Evolutionary conservation across 53 echinoderm and acorn worm genomes (phyloP), one percentile per base, ranked within the genome.

Genomic region (Patiria pectinifera): DNA sequence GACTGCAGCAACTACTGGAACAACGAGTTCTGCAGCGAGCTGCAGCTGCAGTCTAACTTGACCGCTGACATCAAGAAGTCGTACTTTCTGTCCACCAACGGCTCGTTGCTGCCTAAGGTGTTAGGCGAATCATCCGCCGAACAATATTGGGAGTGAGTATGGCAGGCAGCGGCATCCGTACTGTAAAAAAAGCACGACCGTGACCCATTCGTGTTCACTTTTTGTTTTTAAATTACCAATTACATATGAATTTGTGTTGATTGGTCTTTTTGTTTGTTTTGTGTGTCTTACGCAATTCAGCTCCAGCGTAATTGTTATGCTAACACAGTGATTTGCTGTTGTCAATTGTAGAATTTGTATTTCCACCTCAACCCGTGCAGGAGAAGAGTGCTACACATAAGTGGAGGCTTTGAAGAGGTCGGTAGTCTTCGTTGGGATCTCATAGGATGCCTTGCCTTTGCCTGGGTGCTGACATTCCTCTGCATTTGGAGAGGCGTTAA

Each of bases 401-500:
- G 95, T 86, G 74, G 80, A 35, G 96, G 96, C 13, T 95, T 96
- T 21, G 92, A 95, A 10, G 91, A 96, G 15, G 81, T 96, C 8
- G 96, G 96, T 14, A 71, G 87, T 48, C 11, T 97, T 4, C 93
- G 95, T 62, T 97, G 97, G 97, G 97, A 97, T 74, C 95, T 97
- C 24, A 86, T 96, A 2, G 96, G 96, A 69, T 97, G 97, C 53
- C 93, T 97, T 6, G 92, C 93, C 10, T 83, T 97, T 0, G 95
- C 96, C 62, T 96, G 95, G 98, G 69, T 98, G 60, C 94, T 98
- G 5, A 97, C 96, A 15, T 98, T 97, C 84, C 87, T 96, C 62
- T 98, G 98, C 76, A 95, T 98, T 47, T 95, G 95, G 95, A 96
- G 84, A 91, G 98, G 98, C 72, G 98, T 98, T 82, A 97, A 95